A percentile compares a stretch with the other conserved stretches of the same genome.
phyloP scores from a whole-genome alignment of 2,113 vertebrate species.

The Ammodytes marinus region DNA sequence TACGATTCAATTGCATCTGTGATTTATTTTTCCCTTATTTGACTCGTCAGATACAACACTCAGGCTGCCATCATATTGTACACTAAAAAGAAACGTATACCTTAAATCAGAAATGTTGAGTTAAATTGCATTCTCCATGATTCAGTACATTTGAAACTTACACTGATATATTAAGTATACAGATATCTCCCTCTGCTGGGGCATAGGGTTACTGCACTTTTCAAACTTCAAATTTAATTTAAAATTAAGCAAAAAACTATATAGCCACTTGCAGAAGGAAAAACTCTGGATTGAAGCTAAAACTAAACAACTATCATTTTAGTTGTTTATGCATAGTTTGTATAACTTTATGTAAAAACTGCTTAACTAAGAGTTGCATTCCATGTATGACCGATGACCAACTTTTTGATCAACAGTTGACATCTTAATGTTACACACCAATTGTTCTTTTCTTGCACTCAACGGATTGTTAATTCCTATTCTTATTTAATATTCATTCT shows the following conservation, averaged over 20 bases:
- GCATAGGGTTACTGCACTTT: not conserved
- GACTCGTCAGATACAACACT: not conserved
- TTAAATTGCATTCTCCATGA: not conserved
- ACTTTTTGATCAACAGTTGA: not conserved
- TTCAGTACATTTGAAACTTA: not conserved
- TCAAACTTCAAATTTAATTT: not conserved
- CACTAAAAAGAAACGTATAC: not conserved
- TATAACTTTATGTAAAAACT: too few species aligned
- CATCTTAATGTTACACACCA: not conserved
- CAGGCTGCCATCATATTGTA: too few species aligned
- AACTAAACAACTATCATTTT: not conserved
- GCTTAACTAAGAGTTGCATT: too few species aligned
- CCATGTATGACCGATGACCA: not conserved
- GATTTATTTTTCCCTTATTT: not conserved
- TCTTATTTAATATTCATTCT: too few species aligned
- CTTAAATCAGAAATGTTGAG: too few species aligned
- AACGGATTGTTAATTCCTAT: too few species aligned
- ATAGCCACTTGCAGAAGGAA: not conserved
- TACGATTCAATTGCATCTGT: not conserved
- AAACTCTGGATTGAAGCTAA: not conserved
- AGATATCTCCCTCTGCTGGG: constrained; percentile 71
- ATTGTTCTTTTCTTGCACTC: too few species aligned
- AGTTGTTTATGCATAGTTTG: too few species aligned
- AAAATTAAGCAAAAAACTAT: not conserved
- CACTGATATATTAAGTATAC: not conserved